A percentile compares a stretch with the other conserved stretches of the same genome.
phyloP scores from a whole-genome alignment of 1,140 invertebrate genomes.

The Zaprionus ornatus region DNA sequence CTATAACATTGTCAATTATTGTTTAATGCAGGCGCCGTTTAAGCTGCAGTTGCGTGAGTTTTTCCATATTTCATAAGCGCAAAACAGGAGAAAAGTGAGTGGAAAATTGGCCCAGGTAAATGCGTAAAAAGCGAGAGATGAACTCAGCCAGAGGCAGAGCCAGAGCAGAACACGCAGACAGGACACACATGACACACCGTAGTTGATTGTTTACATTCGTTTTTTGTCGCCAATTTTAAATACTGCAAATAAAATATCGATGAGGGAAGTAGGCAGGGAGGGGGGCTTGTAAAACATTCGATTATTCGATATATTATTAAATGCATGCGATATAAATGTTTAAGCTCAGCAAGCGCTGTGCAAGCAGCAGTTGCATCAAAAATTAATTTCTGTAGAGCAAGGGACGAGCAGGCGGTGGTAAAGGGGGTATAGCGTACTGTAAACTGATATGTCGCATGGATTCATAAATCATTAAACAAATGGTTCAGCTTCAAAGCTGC shows the following conservation, averaged over 20 bases:
- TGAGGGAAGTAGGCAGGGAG: neutral
- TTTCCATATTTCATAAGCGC: constrained; percentile 1
- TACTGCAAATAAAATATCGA: constrained; percentile 14
- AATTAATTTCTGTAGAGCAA: constrained; percentile 58
- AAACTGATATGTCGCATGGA: constrained; percentile 79
- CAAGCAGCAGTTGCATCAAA: constrained; percentile 50
- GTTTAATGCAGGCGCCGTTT: neutral
- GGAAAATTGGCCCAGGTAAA: neutral
- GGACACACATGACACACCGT: neutral
- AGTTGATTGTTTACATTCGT: constrained; percentile 26
- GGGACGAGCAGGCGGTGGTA: constrained; percentile 8
- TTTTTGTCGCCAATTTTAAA: constrained; percentile 34
- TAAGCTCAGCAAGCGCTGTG: constrained; percentile 29
- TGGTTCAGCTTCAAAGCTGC: constrained; percentile 52
- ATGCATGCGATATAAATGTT: constrained; percentile 59
- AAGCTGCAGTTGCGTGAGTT: neutral
- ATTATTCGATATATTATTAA: constrained; percentile 58
- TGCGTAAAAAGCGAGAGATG: neutral
- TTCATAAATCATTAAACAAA: constrained; percentile 80
- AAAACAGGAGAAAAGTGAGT: neutral
- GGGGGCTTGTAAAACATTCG: constrained; percentile 3
- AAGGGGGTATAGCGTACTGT: constrained; percentile 33
- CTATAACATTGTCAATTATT: constrained; percentile 2
- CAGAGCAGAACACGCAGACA: neutral
- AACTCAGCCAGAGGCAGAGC: neutral